A percentile compares a stretch with the other conserved stretches of the same genome.
Conservation (phyloP, 2,888 invertebrate species). For the Pseudoips prasinana region DNA sequence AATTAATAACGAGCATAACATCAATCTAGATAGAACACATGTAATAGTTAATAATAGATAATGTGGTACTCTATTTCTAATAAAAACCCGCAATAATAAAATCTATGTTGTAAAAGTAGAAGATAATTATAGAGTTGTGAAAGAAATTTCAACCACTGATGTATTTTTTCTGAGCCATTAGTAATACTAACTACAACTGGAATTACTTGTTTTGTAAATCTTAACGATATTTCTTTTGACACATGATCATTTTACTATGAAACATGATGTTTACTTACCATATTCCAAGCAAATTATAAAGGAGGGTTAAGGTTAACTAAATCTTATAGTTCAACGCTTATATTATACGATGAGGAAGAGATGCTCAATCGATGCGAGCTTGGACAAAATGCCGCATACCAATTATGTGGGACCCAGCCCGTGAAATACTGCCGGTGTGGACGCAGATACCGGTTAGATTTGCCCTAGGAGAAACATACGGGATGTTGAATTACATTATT, state of each 20-base stretch:
- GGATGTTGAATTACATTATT: constrained; percentile 31
- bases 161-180: too few species aligned
- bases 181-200: too few species aligned
- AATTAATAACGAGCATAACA: constrained; percentile 32
- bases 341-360: constrained; percentile 35
- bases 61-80: constrained; percentile 13
- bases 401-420: constrained; percentile 38
- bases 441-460: constrained; percentile 30
- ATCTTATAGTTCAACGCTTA: constrained; percentile 33
- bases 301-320: constrained; percentile 10
- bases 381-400: constrained; percentile 42
- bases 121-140: background rate
- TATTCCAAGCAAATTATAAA: constrained; percentile 1
- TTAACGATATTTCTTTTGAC: too few species aligned
- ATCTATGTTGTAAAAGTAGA: constrained; percentile 7
- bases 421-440: constrained; percentile 30
- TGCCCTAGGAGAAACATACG: constrained; percentile 21
- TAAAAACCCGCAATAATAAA: constrained; percentile 21
- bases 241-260: too few species aligned
- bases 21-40: constrained; percentile 17
- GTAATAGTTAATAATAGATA: constrained; percentile 25
- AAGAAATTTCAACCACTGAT: too few species aligned
- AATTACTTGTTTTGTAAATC: too few species aligned
- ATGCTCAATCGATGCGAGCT: constrained; percentile 34
- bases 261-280: constrained; percentile 4